These are phyloP conservation scores for Eupithecia inturbata DNA, from an alignment of 2,888 invertebrate species.

Conservation along the genomic window DNA sequence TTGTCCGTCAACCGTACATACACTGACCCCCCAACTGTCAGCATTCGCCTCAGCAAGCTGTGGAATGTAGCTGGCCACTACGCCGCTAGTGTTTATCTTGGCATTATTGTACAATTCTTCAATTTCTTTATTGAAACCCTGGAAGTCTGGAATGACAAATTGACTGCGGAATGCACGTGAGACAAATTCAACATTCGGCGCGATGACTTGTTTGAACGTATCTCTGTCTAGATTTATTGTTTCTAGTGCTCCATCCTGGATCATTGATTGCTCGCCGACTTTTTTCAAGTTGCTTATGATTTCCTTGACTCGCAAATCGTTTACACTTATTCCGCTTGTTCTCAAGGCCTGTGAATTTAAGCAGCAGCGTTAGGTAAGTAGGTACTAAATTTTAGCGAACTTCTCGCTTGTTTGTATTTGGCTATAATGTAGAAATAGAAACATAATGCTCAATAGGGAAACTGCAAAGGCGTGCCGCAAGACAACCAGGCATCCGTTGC, in stretches of 20 bases:
- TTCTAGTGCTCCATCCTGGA: slow-evolving; percentile 88
- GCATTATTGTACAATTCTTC: slow-evolving; percentile 85
- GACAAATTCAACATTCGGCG: slow-evolving; percentile 94
- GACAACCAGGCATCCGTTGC: neutral
- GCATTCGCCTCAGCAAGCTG: slow-evolving; percentile 95
- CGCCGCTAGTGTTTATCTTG: slow-evolving; percentile 92
- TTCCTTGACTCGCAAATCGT: slow-evolving; percentile 94
- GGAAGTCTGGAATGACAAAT: slow-evolving; percentile 97
- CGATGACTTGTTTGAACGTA: slow-evolving; percentile 92
- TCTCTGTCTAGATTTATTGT: slow-evolving; percentile 92
- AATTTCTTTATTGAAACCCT: slow-evolving; percentile 90
- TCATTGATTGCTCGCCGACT: neutral
- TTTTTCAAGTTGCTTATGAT: slow-evolving; percentile 88
- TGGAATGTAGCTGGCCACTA: slow-evolving; percentile 97
- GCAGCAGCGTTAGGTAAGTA: neutral
- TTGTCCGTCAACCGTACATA: slow-evolving; percentile 98
- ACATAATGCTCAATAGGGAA: no score
- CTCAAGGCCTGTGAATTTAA: slow-evolving; percentile 88
- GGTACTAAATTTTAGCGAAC: neutral
- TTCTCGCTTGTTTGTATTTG: no score
- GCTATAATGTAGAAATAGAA: neutral
- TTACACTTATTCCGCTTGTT: slow-evolving; percentile 93
- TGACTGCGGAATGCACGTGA: slow-evolving; percentile 96
- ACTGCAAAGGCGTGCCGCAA: neutral
- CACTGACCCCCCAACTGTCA: slow-evolving; percentile 96